Evolutionary conservation across 2,113 vertebrate genomes (phyloP).

Genomic region (Hystrix cristata): DNA sequence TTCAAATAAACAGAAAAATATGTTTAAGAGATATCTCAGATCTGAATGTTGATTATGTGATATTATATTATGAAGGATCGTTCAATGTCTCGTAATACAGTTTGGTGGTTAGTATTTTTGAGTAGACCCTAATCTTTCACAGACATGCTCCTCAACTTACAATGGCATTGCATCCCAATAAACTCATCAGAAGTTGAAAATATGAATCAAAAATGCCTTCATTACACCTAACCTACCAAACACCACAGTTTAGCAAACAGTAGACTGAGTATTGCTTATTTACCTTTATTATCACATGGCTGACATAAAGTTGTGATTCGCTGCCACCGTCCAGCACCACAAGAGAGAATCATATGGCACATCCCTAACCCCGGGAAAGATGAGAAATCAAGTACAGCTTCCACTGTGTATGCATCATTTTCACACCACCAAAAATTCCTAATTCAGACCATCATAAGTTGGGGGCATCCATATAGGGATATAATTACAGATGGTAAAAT

Average conservation of each 20-base stretch:
- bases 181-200: neutral
- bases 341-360: neutral
- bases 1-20: slow-evolving; percentile 29
- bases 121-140: neutral
- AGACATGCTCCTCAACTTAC: neutral
- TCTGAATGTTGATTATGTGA: neutral
- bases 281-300: neutral
- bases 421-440: neutral
- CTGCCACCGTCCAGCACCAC: neutral
- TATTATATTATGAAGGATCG: slow-evolving; percentile 11
- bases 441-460: neutral
- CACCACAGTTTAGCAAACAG: neutral
- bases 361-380: neutral
- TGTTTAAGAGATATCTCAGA: neutral
- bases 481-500: slow-evolving; percentile 11
- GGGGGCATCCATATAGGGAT: neutral
- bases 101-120: neutral
- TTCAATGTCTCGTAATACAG: neutral
- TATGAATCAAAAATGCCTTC: neutral
- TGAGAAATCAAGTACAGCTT: neutral
- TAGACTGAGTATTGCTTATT: neutral
- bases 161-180: neutral
- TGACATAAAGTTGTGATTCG: neutral
- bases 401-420: neutral
- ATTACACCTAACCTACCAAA: neutral